These are phyloP conservation scores for Cynopterus sphinx DNA, from an alignment of 2,797 vertebrate genomes.

Conservation along the genomic window DNA sequence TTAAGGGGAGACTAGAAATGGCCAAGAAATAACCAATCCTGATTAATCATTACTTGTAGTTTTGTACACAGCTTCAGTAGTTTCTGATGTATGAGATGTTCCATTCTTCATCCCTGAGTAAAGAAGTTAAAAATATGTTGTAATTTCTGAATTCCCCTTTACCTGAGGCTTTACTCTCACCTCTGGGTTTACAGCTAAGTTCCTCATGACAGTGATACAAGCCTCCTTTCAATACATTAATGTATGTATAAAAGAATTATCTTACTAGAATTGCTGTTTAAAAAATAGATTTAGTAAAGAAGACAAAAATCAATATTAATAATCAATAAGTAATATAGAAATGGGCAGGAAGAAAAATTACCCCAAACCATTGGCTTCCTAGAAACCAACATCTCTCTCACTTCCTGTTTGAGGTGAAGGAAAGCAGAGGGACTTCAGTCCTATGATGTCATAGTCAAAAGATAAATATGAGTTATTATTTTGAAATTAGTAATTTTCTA, in stretches of 20 bases:
- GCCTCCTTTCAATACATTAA: neutral
- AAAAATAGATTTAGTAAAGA: neutral
- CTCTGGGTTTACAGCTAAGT: neutral
- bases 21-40: neutral
- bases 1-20: neutral
- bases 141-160: conserved; percentile 40
- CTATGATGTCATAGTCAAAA: neutral
- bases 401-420: neutral
- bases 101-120: neutral
- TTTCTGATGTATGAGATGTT: neutral
- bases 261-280: neutral
- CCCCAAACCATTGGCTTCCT: neutral
- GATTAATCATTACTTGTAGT: neutral
- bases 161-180: neutral
- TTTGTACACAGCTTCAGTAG: neutral
- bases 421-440: neutral
- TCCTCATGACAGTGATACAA: neutral
- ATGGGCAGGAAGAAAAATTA: neutral
- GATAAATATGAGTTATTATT: neutral
- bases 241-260: neutral
- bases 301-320: neutral
- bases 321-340: neutral
- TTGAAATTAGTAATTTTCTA: conserved; percentile 5
- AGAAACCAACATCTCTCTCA: neutral
- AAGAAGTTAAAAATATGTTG: conserved; percentile 36